Evolutionary conservation across 2,113 vertebrate species (phyloP), one percentile per base, ranked within the genome.

Genomic region (Tonatia bakeri): DNA sequence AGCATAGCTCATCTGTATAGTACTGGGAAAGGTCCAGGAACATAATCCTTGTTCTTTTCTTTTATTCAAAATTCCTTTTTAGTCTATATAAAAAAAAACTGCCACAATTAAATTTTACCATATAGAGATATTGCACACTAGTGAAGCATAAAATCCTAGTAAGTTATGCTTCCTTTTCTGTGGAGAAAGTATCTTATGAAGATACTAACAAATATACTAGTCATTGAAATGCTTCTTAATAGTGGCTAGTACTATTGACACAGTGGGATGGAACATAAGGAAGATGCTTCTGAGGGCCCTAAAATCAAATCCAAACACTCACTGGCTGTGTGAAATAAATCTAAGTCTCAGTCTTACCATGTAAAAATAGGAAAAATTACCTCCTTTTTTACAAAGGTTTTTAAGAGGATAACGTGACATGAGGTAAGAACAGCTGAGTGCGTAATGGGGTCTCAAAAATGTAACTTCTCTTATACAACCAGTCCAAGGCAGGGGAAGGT

Each of bases 171-270:
- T 87, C 54, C 26, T 70, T 93, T 95, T 91, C 67, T 91, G 45
- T 52, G 79, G 61, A 82, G 50, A 88, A 96, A 94, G n/a, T 31
- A 54, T 69, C 89, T 85, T 94, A 40, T 56, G 47, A 91, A 89
- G 73, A 83, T 26, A 86, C 22, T 77, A 91, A 89, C n/a, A 82
- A 85, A 80, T 45, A 77, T 14, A 64, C 70, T 54, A 67, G 69
- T 95, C 70, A 87, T 0, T 92, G 85, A 94, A 85, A 93, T 26
- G 40, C 80, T 96, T 87, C 92, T 93, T 90, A 96, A 33, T n/a
- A n/a, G 56, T 72, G 84, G 89, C 81, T 52, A 61, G 54, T 64
- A 81, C 84, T 90, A 70, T 0, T 85, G 92, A 87, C 81, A 90
- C 69, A 92, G 54, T 50, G n/a, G 52, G 20, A 52, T 19, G 59